Evolutionary conservation across 1,140 invertebrate genomes (phyloP).

Genomic region (Drosophila biarmipes): DNA sequence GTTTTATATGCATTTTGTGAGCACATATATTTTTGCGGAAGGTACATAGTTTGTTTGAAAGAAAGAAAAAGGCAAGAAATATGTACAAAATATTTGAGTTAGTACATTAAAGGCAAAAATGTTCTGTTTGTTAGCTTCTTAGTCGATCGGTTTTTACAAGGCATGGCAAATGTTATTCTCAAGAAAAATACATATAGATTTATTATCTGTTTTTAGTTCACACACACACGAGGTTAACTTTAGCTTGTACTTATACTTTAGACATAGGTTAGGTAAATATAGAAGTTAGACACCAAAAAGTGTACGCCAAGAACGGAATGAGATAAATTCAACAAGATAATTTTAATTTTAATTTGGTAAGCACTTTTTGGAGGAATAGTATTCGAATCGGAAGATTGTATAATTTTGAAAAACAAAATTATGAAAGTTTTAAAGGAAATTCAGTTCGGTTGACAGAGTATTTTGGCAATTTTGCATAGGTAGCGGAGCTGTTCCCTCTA

Average conservation of each 20-base stretch:
- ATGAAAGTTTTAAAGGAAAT: conserved; percentile 10
- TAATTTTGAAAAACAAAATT: conserved; percentile 31
- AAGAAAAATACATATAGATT: conserved; percentile 37
- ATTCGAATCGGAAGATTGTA: conserved; percentile 34
- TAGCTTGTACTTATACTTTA: conserved; percentile 47
- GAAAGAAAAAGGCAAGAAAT: conserved; percentile 80
- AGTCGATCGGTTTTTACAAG: conserved; percentile 28
- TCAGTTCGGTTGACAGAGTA: conserved; percentile 34
- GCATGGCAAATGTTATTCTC: conserved; percentile 43
- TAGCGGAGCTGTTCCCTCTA: conserved; percentile 19
- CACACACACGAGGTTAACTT: conserved; percentile 72
- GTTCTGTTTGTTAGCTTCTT: conserved; percentile 46
- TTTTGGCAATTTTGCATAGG: background rate
- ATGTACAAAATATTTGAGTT: conserved; percentile 80
- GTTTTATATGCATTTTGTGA: conserved; percentile 42
- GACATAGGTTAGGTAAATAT: conserved; percentile 47
- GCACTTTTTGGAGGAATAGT: conserved; percentile 17
- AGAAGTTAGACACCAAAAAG: conserved; percentile 69
- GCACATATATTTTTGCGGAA: conserved; percentile 44
- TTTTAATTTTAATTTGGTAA: conserved; percentile 32
- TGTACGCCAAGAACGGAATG: conserved; percentile 56
- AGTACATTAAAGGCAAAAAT: conserved; percentile 62
- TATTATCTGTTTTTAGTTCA: conserved; percentile 39
- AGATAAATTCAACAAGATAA: conserved; percentile 56
- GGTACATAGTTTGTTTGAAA: conserved; percentile 70